These are phyloP conservation scores for Pogonocherus hispidulus DNA, from an alignment of 2,888 invertebrate species.

Conservation along the genomic window DNA sequence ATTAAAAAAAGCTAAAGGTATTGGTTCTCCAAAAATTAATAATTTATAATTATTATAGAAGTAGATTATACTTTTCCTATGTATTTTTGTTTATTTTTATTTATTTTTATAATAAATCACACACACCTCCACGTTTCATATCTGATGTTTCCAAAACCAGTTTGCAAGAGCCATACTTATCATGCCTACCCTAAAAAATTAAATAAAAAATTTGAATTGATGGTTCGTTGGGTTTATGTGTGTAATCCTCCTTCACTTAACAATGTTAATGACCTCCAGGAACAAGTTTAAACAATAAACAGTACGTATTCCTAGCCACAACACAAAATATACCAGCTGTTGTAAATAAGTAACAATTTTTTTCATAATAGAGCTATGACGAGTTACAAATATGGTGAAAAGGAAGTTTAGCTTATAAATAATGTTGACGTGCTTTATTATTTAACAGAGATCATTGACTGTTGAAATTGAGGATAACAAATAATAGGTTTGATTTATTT, in stretches of 20 bases:
- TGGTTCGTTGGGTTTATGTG: slow-evolving; percentile 3
- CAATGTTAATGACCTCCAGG: slow-evolving; percentile 1
- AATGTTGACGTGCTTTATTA: background rate
- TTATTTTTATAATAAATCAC: background rate
- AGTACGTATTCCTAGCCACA: slow-evolving; percentile 1
- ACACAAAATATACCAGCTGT: slow-evolving; percentile 1
- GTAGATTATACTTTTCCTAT: too few species aligned
- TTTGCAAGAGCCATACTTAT: background rate
- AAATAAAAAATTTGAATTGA: slow-evolving; percentile 8
- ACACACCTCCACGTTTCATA: background rate
- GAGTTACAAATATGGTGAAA: background rate
- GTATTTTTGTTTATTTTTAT: too few species aligned
- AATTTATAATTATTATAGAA: too few species aligned
- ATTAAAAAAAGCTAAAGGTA: too few species aligned
- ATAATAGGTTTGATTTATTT: too few species aligned
- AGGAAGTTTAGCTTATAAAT: background rate
- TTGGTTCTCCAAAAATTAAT: too few species aligned
- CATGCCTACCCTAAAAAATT: background rate
- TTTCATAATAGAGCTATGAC: background rate
- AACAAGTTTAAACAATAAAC: slow-evolving; percentile 21
- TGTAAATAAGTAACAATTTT: slow-evolving; percentile 4
- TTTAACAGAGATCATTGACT: background rate
- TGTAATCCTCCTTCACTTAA: slow-evolving; percentile 11
- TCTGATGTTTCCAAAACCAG: background rate
- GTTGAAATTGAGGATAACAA: too few species aligned